Evolutionary conservation across 2,797 vertebrate species (phyloP), one percentile per base, ranked within the genome.

Genomic region (Onychomys torridus): DNA sequence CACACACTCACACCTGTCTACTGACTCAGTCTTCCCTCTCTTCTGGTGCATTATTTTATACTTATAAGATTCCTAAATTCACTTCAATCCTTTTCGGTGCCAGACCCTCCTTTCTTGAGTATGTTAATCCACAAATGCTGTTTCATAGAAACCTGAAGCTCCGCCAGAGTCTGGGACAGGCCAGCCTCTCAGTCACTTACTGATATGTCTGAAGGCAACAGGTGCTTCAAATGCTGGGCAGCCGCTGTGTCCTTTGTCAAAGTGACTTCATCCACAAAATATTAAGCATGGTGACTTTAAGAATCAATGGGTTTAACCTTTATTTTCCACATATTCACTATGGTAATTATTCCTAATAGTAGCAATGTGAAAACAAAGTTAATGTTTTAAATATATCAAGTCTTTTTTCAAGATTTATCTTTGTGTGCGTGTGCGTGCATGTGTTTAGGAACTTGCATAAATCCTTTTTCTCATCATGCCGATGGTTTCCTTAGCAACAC

Each of bases 131-230:
- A 71, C 92, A 91, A 90, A 91, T n/a, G 21, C 63, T 76, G 46
- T 59, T 86, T 88, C 43, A 79, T 40, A 37, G 88, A 89, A 95
- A 85, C 61, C 63, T 55, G 73, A 77, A 79, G 86, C 82, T 52
- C 49, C 46, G 52, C 34, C 32, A 55, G 75, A 90, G 32, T 71
- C 88, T 29, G 27, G 21, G 49, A 83, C 40, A 79, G 25, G 65
- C 77, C 14, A 14, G 9, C 79, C 65, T 71, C 96, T 93, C 77
- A 93, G 61, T 71, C 55, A 83, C 52, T 92, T 55, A 89, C 63
- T 57, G 43, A 61, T 27, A 76, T 77, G 69, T 89, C 16, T 93
- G 93, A 89, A 94, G 79, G 94, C 93, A 86, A 96, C 95, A 97
- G 95, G 95, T 97, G 93, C 67, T 57, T 65, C 84, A 86, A 63